These are phyloP conservation scores for Smutsia temminckii DNA, from an alignment of 2,797 vertebrate genomes.

Conservation along the genomic window DNA sequence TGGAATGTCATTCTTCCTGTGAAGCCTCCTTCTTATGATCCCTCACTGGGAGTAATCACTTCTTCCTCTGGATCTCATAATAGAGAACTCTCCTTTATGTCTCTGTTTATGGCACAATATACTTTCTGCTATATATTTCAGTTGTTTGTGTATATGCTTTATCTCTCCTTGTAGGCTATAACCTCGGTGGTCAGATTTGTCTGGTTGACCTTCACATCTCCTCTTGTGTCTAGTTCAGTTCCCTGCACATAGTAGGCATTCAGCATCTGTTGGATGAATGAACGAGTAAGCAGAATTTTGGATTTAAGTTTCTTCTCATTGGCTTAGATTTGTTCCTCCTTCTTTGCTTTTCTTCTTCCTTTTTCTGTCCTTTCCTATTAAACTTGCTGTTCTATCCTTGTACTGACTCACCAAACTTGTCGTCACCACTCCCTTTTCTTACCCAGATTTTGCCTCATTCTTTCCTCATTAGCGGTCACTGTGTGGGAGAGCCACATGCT, in stretches of 20 bases:
- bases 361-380: background rate
- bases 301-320: background rate
- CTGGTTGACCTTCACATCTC: background rate
- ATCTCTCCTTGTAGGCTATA: background rate
- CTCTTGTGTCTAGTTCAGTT: background rate
- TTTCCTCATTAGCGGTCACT: conserved; percentile 35
- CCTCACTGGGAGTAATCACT: background rate
- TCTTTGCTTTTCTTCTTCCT: background rate
- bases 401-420: background rate
- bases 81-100: background rate
- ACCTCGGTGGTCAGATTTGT: background rate
- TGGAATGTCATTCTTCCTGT: background rate
- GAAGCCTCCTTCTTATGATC: background rate
- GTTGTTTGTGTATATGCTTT: background rate
- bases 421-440: background rate
- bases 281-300: background rate
- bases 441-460: conserved; percentile 46
- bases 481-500: conserved; percentile 56
- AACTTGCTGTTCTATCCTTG: background rate
- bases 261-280: background rate
- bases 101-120: background rate
- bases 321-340: background rate
- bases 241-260: background rate
- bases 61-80: background rate
- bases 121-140: conserved; percentile 3